phyloP scores from a whole-genome alignment of 2,113 vertebrate species.

The Proteles cristata region DNA sequence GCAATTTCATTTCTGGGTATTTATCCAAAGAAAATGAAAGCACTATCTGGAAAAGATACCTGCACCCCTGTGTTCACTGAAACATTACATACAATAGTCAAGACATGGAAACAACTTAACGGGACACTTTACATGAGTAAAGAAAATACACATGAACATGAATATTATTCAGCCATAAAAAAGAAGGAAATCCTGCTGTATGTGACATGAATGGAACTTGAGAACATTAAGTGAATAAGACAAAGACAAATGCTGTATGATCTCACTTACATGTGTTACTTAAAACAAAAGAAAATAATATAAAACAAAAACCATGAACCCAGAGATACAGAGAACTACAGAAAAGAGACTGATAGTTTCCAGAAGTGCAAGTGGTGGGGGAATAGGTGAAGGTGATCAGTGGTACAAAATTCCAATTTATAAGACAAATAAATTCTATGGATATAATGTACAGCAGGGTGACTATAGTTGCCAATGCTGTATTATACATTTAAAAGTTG shows the following conservation, averaged over 20 bases:
- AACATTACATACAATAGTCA: neutral
- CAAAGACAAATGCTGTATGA: neutral
- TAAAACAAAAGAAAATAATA: neutral
- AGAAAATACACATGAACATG: neutral
- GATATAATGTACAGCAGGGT: neutral
- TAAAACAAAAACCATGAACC: neutral
- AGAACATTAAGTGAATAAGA: conserved; percentile 9
- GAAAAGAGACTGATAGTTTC: neutral
- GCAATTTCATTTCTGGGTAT: neutral
- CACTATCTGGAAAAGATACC: neutral
- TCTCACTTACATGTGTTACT: neutral
- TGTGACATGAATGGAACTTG: neutral
- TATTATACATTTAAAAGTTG: neutral
- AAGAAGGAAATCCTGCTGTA: neutral
- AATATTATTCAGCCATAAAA: neutral
- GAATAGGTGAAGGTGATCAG: neutral
- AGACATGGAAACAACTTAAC: neutral
- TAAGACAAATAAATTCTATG: neutral
- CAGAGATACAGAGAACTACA: neutral
- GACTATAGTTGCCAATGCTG: neutral
- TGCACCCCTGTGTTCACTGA: neutral
- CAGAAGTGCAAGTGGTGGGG: neutral
- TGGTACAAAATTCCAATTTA: neutral
- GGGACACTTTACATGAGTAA: neutral
- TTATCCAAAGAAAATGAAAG: neutral